Base-by-base conservation (phyloP, 2,797 vertebrate species). In the Dendrocincla fuliginosa region DNA sequence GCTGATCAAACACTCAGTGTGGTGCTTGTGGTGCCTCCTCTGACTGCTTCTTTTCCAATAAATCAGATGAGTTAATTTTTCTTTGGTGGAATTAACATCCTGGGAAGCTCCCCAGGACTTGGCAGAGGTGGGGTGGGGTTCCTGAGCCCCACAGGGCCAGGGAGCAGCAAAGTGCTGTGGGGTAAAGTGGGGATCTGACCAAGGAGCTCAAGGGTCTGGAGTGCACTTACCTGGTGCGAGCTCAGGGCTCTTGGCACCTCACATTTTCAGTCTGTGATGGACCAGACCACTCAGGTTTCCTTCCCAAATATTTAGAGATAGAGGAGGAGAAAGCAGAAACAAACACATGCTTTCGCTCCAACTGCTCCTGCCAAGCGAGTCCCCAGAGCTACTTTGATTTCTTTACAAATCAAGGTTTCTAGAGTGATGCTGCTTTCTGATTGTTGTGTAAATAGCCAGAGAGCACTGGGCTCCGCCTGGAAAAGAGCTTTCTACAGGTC, bases 341-440 rank as follows among this genome's bases (percentile, higher is more conserved):
- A 1, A 6, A 35, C 39, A 33, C 5, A 20, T 75, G 32, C 63
- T 73, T 90, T 94, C 52, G 44, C 41, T 86, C 65, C 61, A 61
- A 15, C 46, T 61, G 53, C 53, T 74, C 23, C 69, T 83, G 67
- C 63, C 2, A 47, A 82, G 52, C 19, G 24, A 44, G 49, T 84
- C 78, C 77, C 75, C 46, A 69, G 84, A 83, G 74, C 10, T 80
- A 17, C 69, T 89, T 70, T 28, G 73, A 78, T 83, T 89, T 91
- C 69, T 75, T 91, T 52, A 79, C 44, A 70, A 67, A 65, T 57
- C 42, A 76, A 84, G 41, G 55, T 90, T 94, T 73, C n/a, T 44
- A 59, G 60, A 56, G 35, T 50, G 41, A 18, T 84, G 60, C 33
- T 84, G 47, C 77, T 88, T 88, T 93, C 65, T 93, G 47, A 27